Evolutionary conservation across 2,888 invertebrate species (phyloP).

Genomic region (Dynastes hyllus): DNA sequence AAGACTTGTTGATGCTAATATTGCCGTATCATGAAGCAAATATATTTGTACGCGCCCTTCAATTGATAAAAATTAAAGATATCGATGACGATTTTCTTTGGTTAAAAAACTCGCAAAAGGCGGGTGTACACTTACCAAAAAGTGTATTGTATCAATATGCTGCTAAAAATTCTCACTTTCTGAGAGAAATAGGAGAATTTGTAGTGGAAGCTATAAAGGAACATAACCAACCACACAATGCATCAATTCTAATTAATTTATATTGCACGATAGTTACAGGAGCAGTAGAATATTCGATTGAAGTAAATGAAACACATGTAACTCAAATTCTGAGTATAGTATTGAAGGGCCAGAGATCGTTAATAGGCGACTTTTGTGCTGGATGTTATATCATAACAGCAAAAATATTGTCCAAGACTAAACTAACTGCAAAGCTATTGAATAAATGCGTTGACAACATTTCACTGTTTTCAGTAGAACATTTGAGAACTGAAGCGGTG

Average conservation of each 20-base stretch:
- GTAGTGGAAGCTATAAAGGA: slow-evolving; percentile 76
- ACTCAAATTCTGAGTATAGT: slow-evolving; percentile 81
- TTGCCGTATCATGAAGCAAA: slow-evolving; percentile 96
- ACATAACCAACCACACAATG: slow-evolving; percentile 75
- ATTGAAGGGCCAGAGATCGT: slow-evolving; percentile 81
- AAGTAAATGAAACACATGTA: slow-evolving; percentile 76
- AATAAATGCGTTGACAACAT: slow-evolving; percentile 77
- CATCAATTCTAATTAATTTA: slow-evolving; percentile 86
- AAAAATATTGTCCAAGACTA: slow-evolving; percentile 79
- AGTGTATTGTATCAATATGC: slow-evolving; percentile 83
- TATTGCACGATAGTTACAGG: slow-evolving; percentile 85
- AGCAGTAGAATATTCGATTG: slow-evolving; percentile 75
- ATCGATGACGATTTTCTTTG: slow-evolving; percentile 82
- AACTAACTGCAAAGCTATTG: slow-evolving; percentile 75
- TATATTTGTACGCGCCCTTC: slow-evolving; percentile 88
- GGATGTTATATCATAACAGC: slow-evolving; percentile 84
- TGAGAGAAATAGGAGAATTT: slow-evolving; percentile 78
- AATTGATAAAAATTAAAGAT: slow-evolving; percentile 80
- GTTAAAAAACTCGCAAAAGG: slow-evolving; percentile 82
- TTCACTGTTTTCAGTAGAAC: slow-evolving; percentile 71
- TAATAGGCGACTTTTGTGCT: slow-evolving; percentile 81
- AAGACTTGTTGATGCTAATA: slow-evolving; percentile 85
- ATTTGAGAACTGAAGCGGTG: slow-evolving; percentile 78
- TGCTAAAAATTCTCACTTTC: slow-evolving; percentile 76
- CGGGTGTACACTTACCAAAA: slow-evolving; percentile 84